Base-by-base conservation (phyloP, 2,888 invertebrate species). In the Zele albiditarsus region DNA sequence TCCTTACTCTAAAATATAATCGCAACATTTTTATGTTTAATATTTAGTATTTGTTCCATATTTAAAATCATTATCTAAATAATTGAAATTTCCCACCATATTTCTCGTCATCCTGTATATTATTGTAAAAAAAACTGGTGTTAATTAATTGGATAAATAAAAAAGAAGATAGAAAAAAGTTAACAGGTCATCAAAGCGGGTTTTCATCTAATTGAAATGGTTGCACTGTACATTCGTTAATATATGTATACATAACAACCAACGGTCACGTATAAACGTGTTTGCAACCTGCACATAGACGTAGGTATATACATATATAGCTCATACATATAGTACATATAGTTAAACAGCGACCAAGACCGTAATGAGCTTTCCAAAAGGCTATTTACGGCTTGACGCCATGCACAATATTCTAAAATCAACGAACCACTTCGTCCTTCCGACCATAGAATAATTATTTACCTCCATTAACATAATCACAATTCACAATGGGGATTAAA, bases 191-290 rank as follows among this genome's bases (percentile, higher is more conserved):
- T 78, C 74, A 77, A 69, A 79, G 71, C 75, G 75, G 12, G 38
- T 81, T 80, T 75, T 77, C 77, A 77, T 75, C 66, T 77, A 78
- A 80, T 80, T 78, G 78, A 77, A 76, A 76, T 76, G 73, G 70
- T 78, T 76, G 68, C 71, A 23, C 38, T 38, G 38, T 38, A 38
- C 38, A 38, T 38, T 38, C 38, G 38, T 38, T 38, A 38, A 38
- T 8, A 12, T 38, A 38, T 38, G 69, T 67, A 71, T 65, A 62
- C 75, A 66, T 74, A 46, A 74, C 62, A 73, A 74, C 71, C 71
- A 75, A 75, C 57, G 75, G 71, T 77, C 72, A 70, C 76, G 78
- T 77, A 73, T 70, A 38, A 38, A 38, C 38, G 38, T 38, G 38
- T 38, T 38, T 38, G n/a, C 38, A 69, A 38, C 3, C 38, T 38